A percentile compares a stretch with the other conserved stretches of the same genome.
These are phyloP conservation scores for Stenodera caucasica DNA, from an alignment of 2,888 invertebrate genomes.

Conservation along the genomic window DNA sequence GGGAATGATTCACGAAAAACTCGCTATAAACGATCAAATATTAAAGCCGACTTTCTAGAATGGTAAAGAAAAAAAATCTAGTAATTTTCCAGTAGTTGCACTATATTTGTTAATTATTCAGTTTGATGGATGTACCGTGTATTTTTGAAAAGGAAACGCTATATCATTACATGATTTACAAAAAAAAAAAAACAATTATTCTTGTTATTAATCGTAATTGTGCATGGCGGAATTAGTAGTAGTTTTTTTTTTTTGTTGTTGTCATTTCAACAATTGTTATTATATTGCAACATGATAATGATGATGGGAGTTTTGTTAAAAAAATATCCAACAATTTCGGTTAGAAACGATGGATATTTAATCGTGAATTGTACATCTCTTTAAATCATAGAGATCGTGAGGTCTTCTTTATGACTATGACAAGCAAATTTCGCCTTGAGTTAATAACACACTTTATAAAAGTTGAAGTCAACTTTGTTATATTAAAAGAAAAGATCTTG, in stretches of 20 bases:
- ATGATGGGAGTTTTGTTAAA: too few species aligned
- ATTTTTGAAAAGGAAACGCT: not conserved
- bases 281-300: too few species aligned
- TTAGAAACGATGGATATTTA: too few species aligned
- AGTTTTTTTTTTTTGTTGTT: too few species aligned
- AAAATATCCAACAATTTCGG: too few species aligned
- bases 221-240: not conserved
- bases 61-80: too few species aligned
- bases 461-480: constrained; percentile 1
- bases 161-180: not conserved
- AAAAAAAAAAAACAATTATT: not conserved
- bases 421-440: constrained; percentile 3
- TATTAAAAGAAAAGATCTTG: not conserved
- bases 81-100: not conserved
- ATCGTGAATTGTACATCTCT: not conserved
- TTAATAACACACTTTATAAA: constrained; percentile 2
- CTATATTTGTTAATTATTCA: not conserved
- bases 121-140: not conserved
- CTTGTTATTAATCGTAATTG: not conserved
- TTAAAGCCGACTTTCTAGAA: too few species aligned
- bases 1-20: not conserved
- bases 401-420: not conserved
- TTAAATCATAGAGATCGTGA: not conserved
- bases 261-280: constrained; percentile 6
- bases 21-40: too few species aligned